Percentiles rank a stretch among this genome's conserved stretches.
These are phyloP conservation scores for Syrmaticus mikado DNA, from an alignment of 2,113 vertebrate species.

Conservation along the genomic window DNA sequence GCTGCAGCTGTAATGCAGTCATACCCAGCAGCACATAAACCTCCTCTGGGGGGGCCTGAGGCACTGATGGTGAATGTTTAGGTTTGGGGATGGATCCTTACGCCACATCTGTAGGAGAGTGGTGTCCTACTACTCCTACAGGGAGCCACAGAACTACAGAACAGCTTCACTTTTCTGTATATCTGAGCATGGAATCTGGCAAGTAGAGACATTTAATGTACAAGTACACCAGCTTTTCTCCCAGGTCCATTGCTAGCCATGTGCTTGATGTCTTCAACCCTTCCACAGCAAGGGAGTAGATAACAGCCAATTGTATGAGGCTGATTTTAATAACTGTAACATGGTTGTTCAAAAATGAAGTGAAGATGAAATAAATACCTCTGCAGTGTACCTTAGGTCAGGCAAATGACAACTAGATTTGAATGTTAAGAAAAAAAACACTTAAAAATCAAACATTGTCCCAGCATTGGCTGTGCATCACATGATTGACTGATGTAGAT, in stretches of 20 bases:
- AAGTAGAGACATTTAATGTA: neutral
- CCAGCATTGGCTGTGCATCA: conserved; percentile 10
- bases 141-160: neutral
- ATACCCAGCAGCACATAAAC: neutral
- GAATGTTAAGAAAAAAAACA: conserved; percentile 18
- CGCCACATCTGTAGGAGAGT: too few relatives aligned
- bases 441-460: neutral
- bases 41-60: neutral
- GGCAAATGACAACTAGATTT: conserved; percentile 48
- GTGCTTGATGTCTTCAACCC: conserved; percentile 28
- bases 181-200: neutral
- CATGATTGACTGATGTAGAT: neutral
- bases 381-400: conserved; percentile 9
- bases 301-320: neutral
- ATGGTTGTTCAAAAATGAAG: conserved; percentile 24
- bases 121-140: neutral
- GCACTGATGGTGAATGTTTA: neutral
- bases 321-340: conserved; percentile 40
- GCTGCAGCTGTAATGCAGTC: neutral
- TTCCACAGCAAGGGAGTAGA: conserved; percentile 27
- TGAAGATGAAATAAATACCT: neutral
- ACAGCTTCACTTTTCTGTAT: neutral
- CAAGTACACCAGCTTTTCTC: neutral
- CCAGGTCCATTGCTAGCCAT: neutral
- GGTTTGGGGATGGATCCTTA: neutral